A percentile compares a stretch with the other conserved stretches of the same genome.
Conservation (phyloP, 1,140 invertebrate species). For the Ganaspis sp. region DNA sequence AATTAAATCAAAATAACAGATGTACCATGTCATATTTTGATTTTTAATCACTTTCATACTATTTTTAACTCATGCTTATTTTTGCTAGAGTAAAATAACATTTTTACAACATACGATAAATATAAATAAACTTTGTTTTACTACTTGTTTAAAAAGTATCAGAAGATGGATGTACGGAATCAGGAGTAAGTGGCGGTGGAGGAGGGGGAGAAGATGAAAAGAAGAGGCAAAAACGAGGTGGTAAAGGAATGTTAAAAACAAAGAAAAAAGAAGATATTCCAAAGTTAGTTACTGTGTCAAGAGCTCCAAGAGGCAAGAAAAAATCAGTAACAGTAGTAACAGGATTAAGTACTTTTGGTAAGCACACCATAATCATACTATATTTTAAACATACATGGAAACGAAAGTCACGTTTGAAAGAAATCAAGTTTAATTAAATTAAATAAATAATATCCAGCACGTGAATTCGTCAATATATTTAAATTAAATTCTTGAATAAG, state of each 20-base stretch:
- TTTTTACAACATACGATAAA: neutral
- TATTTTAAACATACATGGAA: constrained; percentile 27
- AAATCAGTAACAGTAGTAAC: constrained; percentile 97
- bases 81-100: too few species aligned
- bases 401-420: too few species aligned
- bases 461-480: too few species aligned
- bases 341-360: constrained; percentile 92
- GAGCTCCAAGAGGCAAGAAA: constrained; percentile 97
- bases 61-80: too few species aligned
- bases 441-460: too few species aligned
- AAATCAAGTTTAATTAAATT: too few species aligned
- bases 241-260: constrained; percentile 86
- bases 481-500: too few species aligned
- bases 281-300: constrained; percentile 89
- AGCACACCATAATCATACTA: constrained; percentile 48
- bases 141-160: constrained; percentile 42
- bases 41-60: too few species aligned
- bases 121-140: neutral
- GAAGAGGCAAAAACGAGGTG: constrained; percentile 89
- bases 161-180: constrained; percentile 79
- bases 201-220: constrained; percentile 93
- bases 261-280: constrained; percentile 87
- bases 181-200: constrained; percentile 79
- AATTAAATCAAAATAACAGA: too few species aligned
- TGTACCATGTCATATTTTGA: too few species aligned